Base-by-base conservation (phyloP, 2,888 invertebrate species). In the Diaperis boleti region DNA sequence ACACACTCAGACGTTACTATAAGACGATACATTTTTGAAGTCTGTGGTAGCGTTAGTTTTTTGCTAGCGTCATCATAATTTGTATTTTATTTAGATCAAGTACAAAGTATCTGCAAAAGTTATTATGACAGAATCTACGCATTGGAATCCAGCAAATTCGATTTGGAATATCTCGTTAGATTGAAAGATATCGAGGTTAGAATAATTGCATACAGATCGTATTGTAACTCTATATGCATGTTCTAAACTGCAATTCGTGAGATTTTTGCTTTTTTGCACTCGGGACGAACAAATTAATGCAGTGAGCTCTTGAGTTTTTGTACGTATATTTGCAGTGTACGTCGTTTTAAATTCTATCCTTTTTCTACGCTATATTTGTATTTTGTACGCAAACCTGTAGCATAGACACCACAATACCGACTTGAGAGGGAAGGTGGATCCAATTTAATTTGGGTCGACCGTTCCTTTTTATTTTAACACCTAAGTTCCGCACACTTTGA, bases 111-210 rank as follows among this genome's bases (percentile, higher is more conserved):
- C 85, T 85, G 88, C 86, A 91, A 89, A 86, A 89, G 90, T 79
- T 93, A 96, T 87, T 90, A 97, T 86, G 88, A 88, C 80, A 92
- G 94, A 88, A 93, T 97, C 87, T 84, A 82, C 83, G 84, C 85
- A 77, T 89, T 98, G 87, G 97, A 98, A 88, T 92, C 93, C 80
- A 87, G 91, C 83, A 98, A 98, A 87, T 98, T 93, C 87, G 99
- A 99, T 89, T 89, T 98, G 89, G 98, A 99, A 88, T 92, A 93
- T 88, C 87, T 94, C 86, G 96, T 98, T 85, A 94, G 94, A 87
- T 92, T 93, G 88, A 98, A 98, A 92, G 98, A 98, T 85, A 91
- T 90, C 85, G 96, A 98, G 95, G 97, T 98, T 92, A 88, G 88
- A 82, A 81, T 59, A 45, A 49, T 44, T 59, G 37, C 63, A 57